Evolutionary conservation across 2,113 vertebrate genomes (phyloP).

Genomic region (Carassius auratus): DNA sequence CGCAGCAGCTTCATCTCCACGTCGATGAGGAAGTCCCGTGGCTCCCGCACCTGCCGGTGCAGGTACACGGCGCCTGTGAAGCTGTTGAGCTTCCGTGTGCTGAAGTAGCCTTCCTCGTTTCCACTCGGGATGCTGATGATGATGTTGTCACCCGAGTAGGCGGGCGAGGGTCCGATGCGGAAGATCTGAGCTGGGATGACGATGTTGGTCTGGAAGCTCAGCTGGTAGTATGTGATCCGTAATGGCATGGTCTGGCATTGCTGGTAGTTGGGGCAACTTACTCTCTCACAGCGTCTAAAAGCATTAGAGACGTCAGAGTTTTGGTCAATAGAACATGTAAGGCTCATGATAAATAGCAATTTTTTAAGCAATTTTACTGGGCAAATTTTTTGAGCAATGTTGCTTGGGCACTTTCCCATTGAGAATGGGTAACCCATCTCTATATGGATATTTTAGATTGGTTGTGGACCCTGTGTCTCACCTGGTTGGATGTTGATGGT

Average conservation of each 20-base stretch:
- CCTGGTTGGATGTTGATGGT: too few relatives aligned
- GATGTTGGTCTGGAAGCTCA: constrained; percentile 89
- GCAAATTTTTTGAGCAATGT: too few relatives aligned
- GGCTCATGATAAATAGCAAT: too few relatives aligned
- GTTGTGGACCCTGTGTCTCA: too few relatives aligned
- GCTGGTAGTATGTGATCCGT: constrained; percentile 89
- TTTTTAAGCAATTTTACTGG: too few relatives aligned
- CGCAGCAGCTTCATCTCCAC: constrained; percentile 95
- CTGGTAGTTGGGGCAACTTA: constrained; percentile 80
- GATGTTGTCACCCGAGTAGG: constrained; percentile 86
- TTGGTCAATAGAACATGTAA: neutral
- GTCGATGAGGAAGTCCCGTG: constrained; percentile 88
- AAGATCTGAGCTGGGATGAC: constrained; percentile 90
- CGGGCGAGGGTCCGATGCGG: constrained; percentile 87
- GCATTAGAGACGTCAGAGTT: neutral
- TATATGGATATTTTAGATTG: too few relatives aligned
- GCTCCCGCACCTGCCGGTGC: constrained; percentile 80
- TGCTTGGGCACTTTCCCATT: too few relatives aligned
- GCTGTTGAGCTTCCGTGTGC: constrained; percentile 84
- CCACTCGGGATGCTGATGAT: constrained; percentile 83
- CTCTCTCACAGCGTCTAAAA: constrained; percentile 86
- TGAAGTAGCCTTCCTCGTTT: constrained; percentile 88
- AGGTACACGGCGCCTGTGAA: constrained; percentile 88
- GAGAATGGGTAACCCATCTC: too few relatives aligned
- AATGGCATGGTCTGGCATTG: constrained; percentile 85